Base-by-base conservation (phyloP, 1,140 invertebrate genomes). In the Neotoxoptera formosana region DNA sequence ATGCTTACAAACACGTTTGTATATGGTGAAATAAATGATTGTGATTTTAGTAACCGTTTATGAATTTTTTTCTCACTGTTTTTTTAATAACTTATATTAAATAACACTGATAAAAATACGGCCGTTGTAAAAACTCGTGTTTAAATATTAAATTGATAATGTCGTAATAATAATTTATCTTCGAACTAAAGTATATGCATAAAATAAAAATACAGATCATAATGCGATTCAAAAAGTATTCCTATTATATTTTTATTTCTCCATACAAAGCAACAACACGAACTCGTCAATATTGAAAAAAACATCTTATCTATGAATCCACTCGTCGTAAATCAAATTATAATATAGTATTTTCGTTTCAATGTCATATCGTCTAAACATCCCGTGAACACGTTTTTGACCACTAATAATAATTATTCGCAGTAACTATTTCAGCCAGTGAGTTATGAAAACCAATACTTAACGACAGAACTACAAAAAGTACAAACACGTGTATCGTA, bases 61-160 rank as follows among this genome's bases (percentile, higher is more conserved):
- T 86, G 23, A 47, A 25, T 84, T 86, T 45, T 84, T 86, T 86
- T 86, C 84, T 47, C 84, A 86, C 45, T 45, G 25, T 67, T 41
- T 25, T 11, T 45, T 45, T 45, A 45, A 45, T 84, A 30, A 25
- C 36, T 86, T 25, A 25, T 47, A n/a, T 86, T 30, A 11, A 45
- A 86, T 47, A 86, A 45, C 14, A n/a, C 45, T 47, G 84, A 86
- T 86, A 86, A 86, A 53, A 86, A n/a, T 6, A n/a, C 4, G 4
- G 30, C 14, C 17, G 41, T 8, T 86, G 17, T 86, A 86, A 86
- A 47, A 86, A 47, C 45, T 86, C 30, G 25, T 86, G 30, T 86
- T 9, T 45, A 20, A 47, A 7, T 86, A 86, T n/a, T 1, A 86
- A 86, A 86, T 25, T 25, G 23, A 84, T 41, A 9, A 45, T 30